Evolutionary conservation across 2,797 vertebrate species (phyloP), one percentile per base, ranked within the genome.

Genomic region (Brachyalestes nurse): DNA sequence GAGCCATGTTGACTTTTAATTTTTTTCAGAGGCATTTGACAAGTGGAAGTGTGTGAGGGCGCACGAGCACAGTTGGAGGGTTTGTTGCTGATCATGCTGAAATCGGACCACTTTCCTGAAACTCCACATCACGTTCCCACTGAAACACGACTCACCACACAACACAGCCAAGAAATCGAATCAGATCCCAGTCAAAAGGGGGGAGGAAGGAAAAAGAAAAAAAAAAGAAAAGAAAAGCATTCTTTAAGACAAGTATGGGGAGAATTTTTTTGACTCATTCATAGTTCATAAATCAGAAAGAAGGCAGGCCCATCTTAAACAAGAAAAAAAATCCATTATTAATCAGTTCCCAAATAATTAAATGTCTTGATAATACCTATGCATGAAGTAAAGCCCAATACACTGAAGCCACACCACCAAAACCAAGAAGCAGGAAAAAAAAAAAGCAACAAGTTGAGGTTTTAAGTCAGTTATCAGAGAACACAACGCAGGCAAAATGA

Each of bases 11-110:
- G 21, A 67, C 85, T 82, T 65, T 85, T 84, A 77, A 81, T 94
- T 95, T 98, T 91, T 97, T 96, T 97, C 94, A 96, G 97, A 96
- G 96, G 96, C 97, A 97, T 97, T 94, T 97, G 97, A 97, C 95
- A 97, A 97, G 95, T 95, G 95, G 95, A 97, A 96, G 95, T 96
- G 96, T 96, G 94, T 95, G 94, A 93, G 93, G 95, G 93, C 90
- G 95, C 95, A 96, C 90, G 91, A 93, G 95, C 95, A 95, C 94
- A 94, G 94, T 95, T 93, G 90, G 94, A 92, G 92, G 93, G 90
- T 89, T 90, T 89, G 89, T 91, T 89, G 93, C 93, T 93, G 93
- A 95, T 92, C 95, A 96, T 93, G 95, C 95, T 95, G 92, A 96
- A 95, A 94, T 91, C 94, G 87, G 92, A 95, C 95, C 91, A 94